Evolutionary conservation across 1,140 invertebrate genomes (phyloP), one percentile per base, ranked within the genome.

Genomic region (Atta colombica): DNA sequence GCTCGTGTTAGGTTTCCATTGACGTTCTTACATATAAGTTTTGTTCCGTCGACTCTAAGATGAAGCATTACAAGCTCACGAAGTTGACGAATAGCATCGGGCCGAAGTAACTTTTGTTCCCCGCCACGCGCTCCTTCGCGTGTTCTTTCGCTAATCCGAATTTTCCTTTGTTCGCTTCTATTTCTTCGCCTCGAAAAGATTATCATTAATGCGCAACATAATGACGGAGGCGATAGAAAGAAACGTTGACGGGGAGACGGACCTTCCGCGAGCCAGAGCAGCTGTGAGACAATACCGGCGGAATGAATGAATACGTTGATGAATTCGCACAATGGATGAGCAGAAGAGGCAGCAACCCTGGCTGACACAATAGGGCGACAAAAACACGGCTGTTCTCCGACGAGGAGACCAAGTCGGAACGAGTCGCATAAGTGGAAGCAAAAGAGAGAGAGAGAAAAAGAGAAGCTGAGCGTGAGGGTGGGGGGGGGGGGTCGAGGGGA

Each of bases 241-340:
- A 81, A 86, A 81, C 5, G 58, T 35, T 21, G 49, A 58, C 86
- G 68, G 68, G 60, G 25, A 85, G 82, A 53, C 21, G 4, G 35
- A 63, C 58, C 58, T 81, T 81, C 39, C 49, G 77, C 39, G 71
- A 58, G 72, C 87, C 85, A 91, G 91, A 90, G 93, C 93, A 93
- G 91, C 90, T 89, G 86, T 88, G 92, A 94, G 93, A 95, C 93
- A 95, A 95, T 94, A 91, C 90, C 45, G 72, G 74, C 85, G 86
- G 91, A 94, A 95, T 94, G 94, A 95, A 95, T 95, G 94, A 95
- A 95, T 94, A 93, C 91, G 92, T 91, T 95, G 94, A 95, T 95
- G 94, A 95, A 95, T 95, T 92, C 88, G 86, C 91, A 95, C 94
- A 94, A 94, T 94, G 88, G 93, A 63, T 81, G 86, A 53, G 87